These are phyloP conservation scores for Poecilia velifera DNA, from an alignment of 2,797 vertebrate species.

Conservation along the genomic window DNA sequence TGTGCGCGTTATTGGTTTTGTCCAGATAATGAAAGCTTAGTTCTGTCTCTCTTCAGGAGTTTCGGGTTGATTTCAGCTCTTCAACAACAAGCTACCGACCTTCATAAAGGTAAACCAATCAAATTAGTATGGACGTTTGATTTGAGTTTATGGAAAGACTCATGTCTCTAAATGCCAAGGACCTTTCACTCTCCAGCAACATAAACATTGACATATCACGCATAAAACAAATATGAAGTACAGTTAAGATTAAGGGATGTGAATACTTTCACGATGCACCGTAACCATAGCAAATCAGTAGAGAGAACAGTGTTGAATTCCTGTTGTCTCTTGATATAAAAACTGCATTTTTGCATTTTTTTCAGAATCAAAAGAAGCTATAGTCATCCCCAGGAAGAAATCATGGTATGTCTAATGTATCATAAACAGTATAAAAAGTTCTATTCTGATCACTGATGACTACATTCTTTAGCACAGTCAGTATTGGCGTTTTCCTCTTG, in stretches of 20 bases:
- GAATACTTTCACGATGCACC: neutral
- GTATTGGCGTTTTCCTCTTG: neutral
- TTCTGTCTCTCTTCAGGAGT: constrained; percentile 64
- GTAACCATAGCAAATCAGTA: neutral
- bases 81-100: constrained; percentile 69
- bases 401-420: constrained; percentile 83
- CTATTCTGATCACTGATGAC: neutral
- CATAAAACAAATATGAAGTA: neutral
- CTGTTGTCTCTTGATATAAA: neutral
- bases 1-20: too few species aligned
- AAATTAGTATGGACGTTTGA: neutral
- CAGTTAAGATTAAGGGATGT: neutral
- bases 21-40: too few species aligned
- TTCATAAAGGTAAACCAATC: constrained; percentile 73
- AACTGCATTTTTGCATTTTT: neutral
- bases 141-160: too few species aligned
- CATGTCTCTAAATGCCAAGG: too few species aligned
- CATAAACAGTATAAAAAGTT: neutral
- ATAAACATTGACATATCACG: neutral
- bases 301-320: neutral
- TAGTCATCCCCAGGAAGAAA: constrained; percentile 90
- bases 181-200: too few species aligned
- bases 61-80: constrained; percentile 71
- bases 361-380: constrained; percentile 73
- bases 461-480: neutral